Conservation (phyloP, 2,888 invertebrate genomes). For the Lepidochitona cinerea region DNA sequence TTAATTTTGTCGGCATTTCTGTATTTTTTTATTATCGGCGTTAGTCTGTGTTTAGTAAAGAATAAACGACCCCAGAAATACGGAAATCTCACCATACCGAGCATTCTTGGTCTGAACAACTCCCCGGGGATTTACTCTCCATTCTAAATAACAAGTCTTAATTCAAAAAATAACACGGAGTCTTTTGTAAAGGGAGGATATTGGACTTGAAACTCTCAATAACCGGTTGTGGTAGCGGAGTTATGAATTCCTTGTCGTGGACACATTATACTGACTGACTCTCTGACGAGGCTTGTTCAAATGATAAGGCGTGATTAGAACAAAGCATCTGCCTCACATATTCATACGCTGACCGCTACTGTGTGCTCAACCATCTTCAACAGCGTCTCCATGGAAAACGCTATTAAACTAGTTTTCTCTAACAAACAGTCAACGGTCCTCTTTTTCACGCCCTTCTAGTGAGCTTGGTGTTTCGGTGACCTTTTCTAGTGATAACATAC, state of each 20-base stretch:
- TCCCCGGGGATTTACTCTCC: not conserved
- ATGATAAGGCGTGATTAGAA: not conserved
- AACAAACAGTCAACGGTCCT: not conserved
- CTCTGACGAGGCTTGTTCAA: not conserved
- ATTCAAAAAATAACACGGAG: conserved; percentile 1
- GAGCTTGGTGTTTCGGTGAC: not conserved
- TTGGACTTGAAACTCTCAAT: not conserved
- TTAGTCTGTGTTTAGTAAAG: not conserved
- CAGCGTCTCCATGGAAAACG: not conserved
- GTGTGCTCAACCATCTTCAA: not conserved
- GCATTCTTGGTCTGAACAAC: no score
- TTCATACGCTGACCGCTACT: not conserved
- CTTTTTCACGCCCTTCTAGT: not conserved
- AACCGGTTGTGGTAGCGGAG: not conserved
- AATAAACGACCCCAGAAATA: no score
- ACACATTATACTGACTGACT: not conserved
- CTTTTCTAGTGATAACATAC: not conserved
- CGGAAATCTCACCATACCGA: no score
- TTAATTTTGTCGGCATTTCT: conserved; percentile 1
- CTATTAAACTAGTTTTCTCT: not conserved
- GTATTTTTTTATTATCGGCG: not conserved
- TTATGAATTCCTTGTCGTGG: not conserved
- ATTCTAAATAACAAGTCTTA: not conserved
- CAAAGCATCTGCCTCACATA: not conserved
- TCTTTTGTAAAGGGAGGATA: not conserved